Conservation (phyloP, 2,888 invertebrate genomes). For the Andrena bucephala region DNA sequence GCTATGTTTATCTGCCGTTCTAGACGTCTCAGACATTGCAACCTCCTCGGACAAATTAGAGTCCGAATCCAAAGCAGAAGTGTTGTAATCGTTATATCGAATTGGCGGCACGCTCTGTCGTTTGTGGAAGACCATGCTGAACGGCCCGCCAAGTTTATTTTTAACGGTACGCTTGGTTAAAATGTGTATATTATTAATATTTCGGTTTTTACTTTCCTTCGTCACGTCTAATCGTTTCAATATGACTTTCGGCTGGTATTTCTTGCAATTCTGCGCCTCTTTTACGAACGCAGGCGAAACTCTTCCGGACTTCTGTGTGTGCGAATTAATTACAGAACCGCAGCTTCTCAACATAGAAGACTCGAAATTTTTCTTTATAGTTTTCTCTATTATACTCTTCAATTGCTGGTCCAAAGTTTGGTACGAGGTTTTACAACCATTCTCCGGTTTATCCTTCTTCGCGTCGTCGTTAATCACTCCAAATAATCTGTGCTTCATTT, state of each 20-base stretch:
- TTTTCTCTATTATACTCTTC: conserved; percentile 79
- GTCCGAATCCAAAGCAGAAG: conserved; percentile 65
- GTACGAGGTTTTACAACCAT: conserved; percentile 22
- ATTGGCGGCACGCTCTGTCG: conserved; percentile 70
- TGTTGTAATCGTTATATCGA: conserved; percentile 76
- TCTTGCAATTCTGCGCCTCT: conserved; percentile 73
- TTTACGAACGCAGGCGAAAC: conserved; percentile 75
- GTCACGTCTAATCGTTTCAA: conserved; percentile 73
- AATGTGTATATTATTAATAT: conserved; percentile 70
- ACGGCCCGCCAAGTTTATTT: conserved; percentile 59
- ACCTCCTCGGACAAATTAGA: conserved; percentile 47
- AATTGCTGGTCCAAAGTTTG: conserved; percentile 77
- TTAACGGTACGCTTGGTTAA: conserved; percentile 51
- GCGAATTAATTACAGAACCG: conserved; percentile 4
- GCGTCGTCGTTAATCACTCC: neutral
- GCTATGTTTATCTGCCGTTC: conserved; percentile 1
- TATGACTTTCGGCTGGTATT: conserved; percentile 80
- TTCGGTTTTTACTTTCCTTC: conserved; percentile 64
- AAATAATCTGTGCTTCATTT: conserved; percentile 74
- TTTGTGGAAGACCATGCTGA: conserved; percentile 70
- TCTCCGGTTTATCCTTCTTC: conserved; percentile 26
- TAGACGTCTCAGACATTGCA: neutral
- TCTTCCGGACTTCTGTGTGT: conserved; percentile 51
- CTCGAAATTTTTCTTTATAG: conserved; percentile 80
- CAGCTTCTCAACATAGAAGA: conserved; percentile 61